Conservation (phyloP, 2,888 invertebrate genomes). For the Brachyopa scutellaris region DNA sequence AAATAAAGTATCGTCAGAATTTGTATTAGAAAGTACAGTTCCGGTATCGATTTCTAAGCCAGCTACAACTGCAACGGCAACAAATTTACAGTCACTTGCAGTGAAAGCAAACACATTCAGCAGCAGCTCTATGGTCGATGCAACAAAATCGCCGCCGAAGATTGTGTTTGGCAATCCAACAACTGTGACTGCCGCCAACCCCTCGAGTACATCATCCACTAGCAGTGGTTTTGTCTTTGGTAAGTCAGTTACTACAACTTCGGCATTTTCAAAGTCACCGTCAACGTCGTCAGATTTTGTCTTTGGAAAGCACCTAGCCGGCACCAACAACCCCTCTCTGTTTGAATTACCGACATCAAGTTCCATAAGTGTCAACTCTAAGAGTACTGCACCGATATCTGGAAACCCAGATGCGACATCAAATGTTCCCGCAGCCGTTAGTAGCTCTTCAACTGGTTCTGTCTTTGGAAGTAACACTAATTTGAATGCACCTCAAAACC, state of each 20-base stretch:
- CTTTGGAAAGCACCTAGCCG: constrained; percentile 39
- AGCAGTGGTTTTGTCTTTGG: constrained; percentile 45
- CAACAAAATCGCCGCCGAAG: constrained; percentile 38
- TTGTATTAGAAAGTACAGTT: constrained; percentile 63
- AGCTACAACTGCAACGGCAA: constrained; percentile 12
- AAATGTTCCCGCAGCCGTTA: constrained; percentile 53
- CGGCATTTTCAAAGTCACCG: constrained; percentile 37
- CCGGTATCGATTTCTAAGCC: constrained; percentile 47
- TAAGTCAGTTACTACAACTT: constrained; percentile 27
- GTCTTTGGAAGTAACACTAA: constrained; percentile 58
- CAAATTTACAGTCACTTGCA: constrained; percentile 9
- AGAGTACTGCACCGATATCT: constrained; percentile 35
- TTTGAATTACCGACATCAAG: constrained; percentile 52
- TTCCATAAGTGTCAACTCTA: constrained; percentile 44
- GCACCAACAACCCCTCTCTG: neutral
- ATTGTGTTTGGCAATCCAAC: constrained; percentile 14
- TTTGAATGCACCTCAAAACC: no score
- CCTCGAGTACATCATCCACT: constrained; percentile 24
- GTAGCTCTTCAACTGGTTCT: constrained; percentile 70
- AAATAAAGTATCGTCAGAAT: constrained; percentile 32
- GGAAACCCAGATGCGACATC: constrained; percentile 42
- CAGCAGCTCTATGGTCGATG: constrained; percentile 22
- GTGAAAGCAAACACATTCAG: constrained; percentile 50
- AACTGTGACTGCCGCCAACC: neutral
- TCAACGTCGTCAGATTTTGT: neutral